Evolutionary conservation across 2,113 vertebrate species (phyloP).

Genomic region (Corythornis vintsioides): DNA sequence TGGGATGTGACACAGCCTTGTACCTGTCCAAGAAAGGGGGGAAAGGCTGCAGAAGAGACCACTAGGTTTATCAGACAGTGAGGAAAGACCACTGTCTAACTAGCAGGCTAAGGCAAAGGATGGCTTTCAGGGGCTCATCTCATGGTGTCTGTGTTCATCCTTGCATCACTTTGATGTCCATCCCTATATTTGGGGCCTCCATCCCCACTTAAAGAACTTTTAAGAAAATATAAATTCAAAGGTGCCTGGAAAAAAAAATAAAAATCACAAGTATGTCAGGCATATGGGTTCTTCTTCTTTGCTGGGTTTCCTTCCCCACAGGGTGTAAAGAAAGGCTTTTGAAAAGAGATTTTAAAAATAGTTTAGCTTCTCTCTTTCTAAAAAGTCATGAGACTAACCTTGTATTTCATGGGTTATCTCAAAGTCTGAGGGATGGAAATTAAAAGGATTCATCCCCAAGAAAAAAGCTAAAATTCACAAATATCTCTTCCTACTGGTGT

Average conservation of each 20-base stretch:
- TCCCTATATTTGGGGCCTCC: neutral
- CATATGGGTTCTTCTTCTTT: neutral
- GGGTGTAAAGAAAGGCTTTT: neutral
- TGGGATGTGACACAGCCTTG: slow-evolving; percentile 78
- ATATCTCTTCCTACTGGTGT: neutral
- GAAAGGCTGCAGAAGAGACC: neutral
- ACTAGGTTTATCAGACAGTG: rapidly evolving
- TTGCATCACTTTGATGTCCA: neutral
- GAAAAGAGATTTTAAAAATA: neutral
- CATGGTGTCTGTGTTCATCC: rapidly evolving
- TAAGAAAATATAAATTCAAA: neutral
- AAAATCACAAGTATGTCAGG: neutral
- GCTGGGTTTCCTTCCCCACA: neutral
- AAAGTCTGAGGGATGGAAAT: neutral
- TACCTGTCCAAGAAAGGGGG: slow-evolving; percentile 75
- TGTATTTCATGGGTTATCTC: neutral
- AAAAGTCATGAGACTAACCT: neutral
- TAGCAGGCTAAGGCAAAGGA: neutral
- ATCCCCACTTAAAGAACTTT: neutral
- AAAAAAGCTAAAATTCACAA: neutral
- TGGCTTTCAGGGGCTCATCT: neutral
- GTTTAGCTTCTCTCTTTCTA: neutral
- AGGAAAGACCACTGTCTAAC: neutral
- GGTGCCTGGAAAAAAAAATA: neutral
- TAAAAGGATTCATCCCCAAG: neutral